Evolutionary conservation across 2,113 vertebrate genomes (phyloP), one percentile per base, ranked within the genome.

Genomic region (Thamnophis sirtalis): DNA sequence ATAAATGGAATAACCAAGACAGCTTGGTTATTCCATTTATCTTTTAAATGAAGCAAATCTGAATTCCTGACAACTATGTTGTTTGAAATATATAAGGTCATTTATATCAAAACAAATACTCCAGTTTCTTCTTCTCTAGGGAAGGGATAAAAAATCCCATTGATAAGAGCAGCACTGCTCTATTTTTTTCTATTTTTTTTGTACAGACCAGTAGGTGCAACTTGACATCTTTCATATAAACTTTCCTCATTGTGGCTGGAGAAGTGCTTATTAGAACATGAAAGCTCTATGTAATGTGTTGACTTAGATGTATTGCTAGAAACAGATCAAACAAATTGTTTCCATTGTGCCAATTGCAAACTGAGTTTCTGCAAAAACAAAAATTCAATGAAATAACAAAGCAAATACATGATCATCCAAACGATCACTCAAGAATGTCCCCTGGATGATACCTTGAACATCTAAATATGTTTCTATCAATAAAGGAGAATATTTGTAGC

Each of bases 151-250:
- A 50, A 21, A 17, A 85, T 97, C 94, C 95, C 95, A 94, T 95
- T 93, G 95, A 94, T 95, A 96, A 96, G 91, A 97, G 97, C 91
- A 97, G 97, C 96, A 96, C 95, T 63, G 92, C 94, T 95, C 92
- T 11, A 84, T 96, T 93, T 95, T 87, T 87, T 98, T 97, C 96
- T 95, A 97, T 97, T 96, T 95, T 97, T 95, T 86, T 94, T 90
- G 93, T 93, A 91, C 89, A 95, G 96, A 94, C 95, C 95, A 94
- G 95, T 94, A 96, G 95, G 95, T 94, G 92, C 93, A 95, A 96
- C 95, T 96, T 97, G 96, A 97, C 96, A 97, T 96, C 96, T 95
- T 96, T 98, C 97, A 97, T 97, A 97, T 93, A 96, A 96, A 97
- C 96, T 95, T 96, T 96, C 94, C 95, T 93, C 94, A 96, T 95